These are phyloP conservation scores for Clostera curtula DNA, from an alignment of 2,888 invertebrate species.

Conservation along the genomic window DNA sequence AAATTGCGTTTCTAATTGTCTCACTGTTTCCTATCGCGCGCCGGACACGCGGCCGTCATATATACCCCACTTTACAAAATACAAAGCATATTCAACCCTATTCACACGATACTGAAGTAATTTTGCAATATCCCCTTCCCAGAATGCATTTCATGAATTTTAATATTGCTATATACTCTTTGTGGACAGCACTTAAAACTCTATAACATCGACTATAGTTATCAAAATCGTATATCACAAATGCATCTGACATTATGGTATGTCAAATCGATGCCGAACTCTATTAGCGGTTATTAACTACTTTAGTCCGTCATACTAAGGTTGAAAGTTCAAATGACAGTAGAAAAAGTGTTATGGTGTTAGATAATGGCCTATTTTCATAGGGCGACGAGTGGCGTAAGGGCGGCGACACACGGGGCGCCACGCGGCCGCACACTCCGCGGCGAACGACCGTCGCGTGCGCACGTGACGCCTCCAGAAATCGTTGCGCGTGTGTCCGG, in stretches of 20 bases:
- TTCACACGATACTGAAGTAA: background rate
- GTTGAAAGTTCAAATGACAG: constrained; percentile 13
- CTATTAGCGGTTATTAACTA: constrained; percentile 2
- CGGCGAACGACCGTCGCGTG: constrained; percentile 62
- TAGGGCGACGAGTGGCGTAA: constrained; percentile 32
- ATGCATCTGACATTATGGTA: constrained; percentile 6
- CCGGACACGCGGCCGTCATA: constrained; percentile 58
- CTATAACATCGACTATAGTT: constrained; percentile 7
- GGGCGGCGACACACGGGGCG: constrained; percentile 45
- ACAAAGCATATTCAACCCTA: constrained; percentile 20
- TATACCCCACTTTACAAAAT: constrained; percentile 25
- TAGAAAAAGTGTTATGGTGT: constrained; percentile 3
- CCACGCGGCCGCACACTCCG: constrained; percentile 71
- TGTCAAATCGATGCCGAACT: constrained; percentile 4
- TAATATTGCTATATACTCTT: constrained; percentile 14
- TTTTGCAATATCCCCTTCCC: constrained; percentile 2
- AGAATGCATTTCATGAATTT: constrained; percentile 8
- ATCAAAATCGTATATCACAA: constrained; percentile 12
- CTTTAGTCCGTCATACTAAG: constrained; percentile 13
- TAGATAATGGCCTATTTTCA: constrained; percentile 28
- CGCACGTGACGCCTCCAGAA: constrained; percentile 47
- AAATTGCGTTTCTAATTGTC: constrained; percentile 68
- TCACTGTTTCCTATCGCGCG: constrained; percentile 55
- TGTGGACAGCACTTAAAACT: constrained; percentile 3
- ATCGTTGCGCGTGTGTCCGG: constrained; percentile 22